Evolutionary conservation across 1,140 invertebrate species (phyloP), one percentile per base, ranked within the genome.

Genomic region (Bicyclus anynana): DNA sequence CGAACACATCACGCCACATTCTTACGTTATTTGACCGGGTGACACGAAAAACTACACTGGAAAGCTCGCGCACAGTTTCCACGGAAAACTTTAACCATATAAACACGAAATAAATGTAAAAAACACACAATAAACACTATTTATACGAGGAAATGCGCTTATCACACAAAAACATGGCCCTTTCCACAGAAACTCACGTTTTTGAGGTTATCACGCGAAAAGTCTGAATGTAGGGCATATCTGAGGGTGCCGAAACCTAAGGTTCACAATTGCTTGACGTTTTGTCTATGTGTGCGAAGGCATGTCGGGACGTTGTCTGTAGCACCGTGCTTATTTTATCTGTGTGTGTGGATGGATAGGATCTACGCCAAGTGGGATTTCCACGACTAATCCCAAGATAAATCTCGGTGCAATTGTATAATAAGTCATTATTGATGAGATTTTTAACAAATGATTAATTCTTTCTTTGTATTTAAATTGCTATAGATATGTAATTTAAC

Each of bases 151-250:
- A 13, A 29, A 29, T 14, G 12, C 17, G 5, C 27, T 16, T 50
- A 33, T 50, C 48, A 50, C 48, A 50, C 29, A 29, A 33, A 16
- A 50, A 33, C 48, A 35, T 13, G 1, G 16, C 14, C 62, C 72
- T 73, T 44, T 44, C 53, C 17, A 69, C 63, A 60, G 72, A 80
- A 80, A 65, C 65, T 72, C 59, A 54, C 71, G 17, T 73, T 78
- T 87, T 87, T 82, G 69, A 87, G 84, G 84, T 87, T 87, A 87
- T 84, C 72, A 77, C 67, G 54, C 67, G 66, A 73, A 23, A 80
- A 78, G 72, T 69, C 75, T 75, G 71, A 80, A 83, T 82, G 80
- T 83, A 81, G 77, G 82, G 68, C 80, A 77, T 72, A 71, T 72
- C 67, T 61, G 71, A 71, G 67, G 59, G 68, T 67, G 67, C 60